A percentile compares a stretch with the other conserved stretches of the same genome.
These are phyloP conservation scores for Macrosteles quadrilineatus DNA, from an alignment of 1,140 invertebrate genomes.

Conservation along the genomic window DNA sequence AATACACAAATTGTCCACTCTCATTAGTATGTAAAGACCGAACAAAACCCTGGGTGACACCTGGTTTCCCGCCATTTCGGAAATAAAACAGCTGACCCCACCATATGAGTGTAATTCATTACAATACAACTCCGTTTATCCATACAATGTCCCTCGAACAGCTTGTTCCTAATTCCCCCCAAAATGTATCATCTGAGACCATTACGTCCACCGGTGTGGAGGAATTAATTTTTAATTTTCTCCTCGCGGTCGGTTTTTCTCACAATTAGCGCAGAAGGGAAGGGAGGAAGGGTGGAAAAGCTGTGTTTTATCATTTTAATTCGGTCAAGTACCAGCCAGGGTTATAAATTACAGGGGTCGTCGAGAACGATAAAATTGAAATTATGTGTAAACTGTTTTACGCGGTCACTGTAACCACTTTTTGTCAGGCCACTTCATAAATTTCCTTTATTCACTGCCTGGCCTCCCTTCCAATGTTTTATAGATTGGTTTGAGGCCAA, in stretches of 20 bases:
- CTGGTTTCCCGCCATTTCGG: background rate
- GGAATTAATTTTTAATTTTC: conserved; percentile 33
- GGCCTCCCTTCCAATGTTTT: background rate
- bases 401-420: conserved; percentile 17
- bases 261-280: conserved; percentile 23
- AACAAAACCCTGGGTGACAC: background rate
- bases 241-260: conserved; percentile 28
- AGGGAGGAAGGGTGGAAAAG: background rate
- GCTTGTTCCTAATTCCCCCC: background rate
- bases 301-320: conserved; percentile 35
- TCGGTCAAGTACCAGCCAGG: conserved; percentile 21
- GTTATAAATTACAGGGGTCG: conserved; percentile 26
- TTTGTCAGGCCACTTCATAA: conserved; percentile 11
- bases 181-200: conserved; percentile 23
- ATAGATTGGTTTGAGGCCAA: background rate
- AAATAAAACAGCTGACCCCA: conserved; percentile 16
- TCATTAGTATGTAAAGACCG: no score
- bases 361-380: conserved; percentile 26
- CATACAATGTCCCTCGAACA: conserved; percentile 1
- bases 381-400: conserved; percentile 32
- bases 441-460: conserved; percentile 4
- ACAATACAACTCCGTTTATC: conserved; percentile 12
- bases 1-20: no score
- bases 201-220: background rate
- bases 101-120: background rate